phyloP scores from a whole-genome alignment of 2,113 vertebrate genomes.

The Phalacrocorax brasilianus region DNA sequence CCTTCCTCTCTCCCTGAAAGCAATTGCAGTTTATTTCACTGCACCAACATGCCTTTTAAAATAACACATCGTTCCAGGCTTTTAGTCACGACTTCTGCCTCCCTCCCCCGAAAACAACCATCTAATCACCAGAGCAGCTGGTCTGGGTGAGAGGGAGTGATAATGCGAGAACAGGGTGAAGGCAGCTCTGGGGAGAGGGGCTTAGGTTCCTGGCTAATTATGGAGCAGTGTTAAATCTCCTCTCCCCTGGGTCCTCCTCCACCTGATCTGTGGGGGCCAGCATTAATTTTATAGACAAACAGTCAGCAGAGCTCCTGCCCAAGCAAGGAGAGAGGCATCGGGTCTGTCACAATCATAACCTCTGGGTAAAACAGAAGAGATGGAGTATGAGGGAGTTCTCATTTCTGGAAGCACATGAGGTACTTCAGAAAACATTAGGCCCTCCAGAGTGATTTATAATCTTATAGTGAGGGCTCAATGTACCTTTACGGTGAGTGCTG shows the following conservation, averaged over 20 bases:
- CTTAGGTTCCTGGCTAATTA: constrained; percentile 40
- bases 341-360: constrained; percentile 1
- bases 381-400: neutral
- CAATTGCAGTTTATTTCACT: constrained; percentile 43
- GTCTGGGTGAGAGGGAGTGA: constrained; percentile 61
- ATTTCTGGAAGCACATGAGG: neutral
- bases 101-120: constrained; percentile 35
- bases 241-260: neutral
- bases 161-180: neutral
- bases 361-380: constrained; percentile 18
- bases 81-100: constrained; percentile 67
- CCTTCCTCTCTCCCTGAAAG: neutral
- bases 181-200: constrained; percentile 36
- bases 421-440: neutral
- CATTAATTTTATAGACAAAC: constrained; percentile 21
- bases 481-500: fast-evolving
- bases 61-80: constrained; percentile 58
- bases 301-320: neutral
- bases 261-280: neutral
- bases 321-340: neutral
- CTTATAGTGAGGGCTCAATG: neutral
- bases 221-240: neutral
- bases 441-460: neutral
- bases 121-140: constrained; percentile 59
- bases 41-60: constrained; percentile 63